Base-by-base conservation (phyloP, 2,113 vertebrate genomes). In the Platanista minor region DNA sequence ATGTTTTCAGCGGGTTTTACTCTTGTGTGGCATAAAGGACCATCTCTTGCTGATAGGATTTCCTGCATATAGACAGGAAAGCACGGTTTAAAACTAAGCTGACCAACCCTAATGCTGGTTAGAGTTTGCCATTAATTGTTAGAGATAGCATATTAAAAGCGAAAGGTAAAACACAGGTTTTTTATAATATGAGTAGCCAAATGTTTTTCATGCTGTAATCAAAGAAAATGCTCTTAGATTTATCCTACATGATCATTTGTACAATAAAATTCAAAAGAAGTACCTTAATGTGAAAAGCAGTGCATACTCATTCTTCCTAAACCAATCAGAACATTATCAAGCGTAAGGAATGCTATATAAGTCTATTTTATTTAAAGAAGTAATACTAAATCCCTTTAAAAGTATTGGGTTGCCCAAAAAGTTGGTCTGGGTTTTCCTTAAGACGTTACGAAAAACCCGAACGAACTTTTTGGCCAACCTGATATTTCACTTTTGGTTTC, bases 21-120 rank as follows among this genome's bases (percentile, higher is more conserved):
- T 92, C 91, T 87, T 74, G 41, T 87, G 90, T 90, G 67, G 95
- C 87, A 95, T 46, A 64, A 86, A 93, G 88, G 92, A 61, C 80
- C 46, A 87, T 87, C 75, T 96, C 84, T 84, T 91, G 83, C n/a
- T 95, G 96, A 95, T 85, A 90, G 94, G 81, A 74, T 92, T 97
- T 97, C 98, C 98, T 96, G 96, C 91, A 64, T 46, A 33, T 0
- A 96, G 93, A 96, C 94, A 97, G 98, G 95, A 97, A 94, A 89
- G 94, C 90, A 94, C 49, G 71, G 75, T 96, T 86, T 95, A 80
- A 93, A 97, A 93, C 87, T 69, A 67, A 95, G 92, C 66, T 87
- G 97, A 97, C 80, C 52, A 94, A 52, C 41, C 71, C 14, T 80
- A 21, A 61, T 10, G 27, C 57, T 95, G 80, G 64, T 83, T 96